Evolutionary conservation across 2,888 invertebrate species (phyloP).

Genomic region (Lepidocyrtinus sp.): DNA sequence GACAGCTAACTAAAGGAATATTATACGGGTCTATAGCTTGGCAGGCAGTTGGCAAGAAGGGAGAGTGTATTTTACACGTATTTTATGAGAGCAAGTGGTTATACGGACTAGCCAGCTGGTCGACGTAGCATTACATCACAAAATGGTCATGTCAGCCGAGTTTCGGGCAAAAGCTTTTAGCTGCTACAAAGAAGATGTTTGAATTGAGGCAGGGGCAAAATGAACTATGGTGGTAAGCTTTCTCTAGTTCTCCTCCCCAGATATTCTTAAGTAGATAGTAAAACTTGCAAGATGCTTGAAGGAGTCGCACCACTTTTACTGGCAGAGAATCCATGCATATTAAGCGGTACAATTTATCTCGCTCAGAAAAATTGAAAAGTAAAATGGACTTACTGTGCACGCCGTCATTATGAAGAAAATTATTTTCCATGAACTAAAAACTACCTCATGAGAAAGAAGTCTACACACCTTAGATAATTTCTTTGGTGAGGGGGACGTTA

Average conservation of each 20-base stretch:
- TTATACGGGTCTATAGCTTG: constrained; percentile 5
- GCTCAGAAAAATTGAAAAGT: not conserved
- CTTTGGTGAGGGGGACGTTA: too few relatives aligned
- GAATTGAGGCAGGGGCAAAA: constrained; percentile 1
- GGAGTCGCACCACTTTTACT: not conserved
- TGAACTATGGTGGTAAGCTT: not conserved
- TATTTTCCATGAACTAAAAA: not conserved
- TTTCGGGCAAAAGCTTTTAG: constrained; percentile 1
- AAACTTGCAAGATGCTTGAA: not conserved
- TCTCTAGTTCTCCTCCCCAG: not conserved
- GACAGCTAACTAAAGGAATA: not conserved
- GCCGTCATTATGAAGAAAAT: not conserved
- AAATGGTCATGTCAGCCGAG: constrained; percentile 47
- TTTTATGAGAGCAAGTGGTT: constrained; percentile 50
- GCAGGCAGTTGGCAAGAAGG: constrained; percentile 17
- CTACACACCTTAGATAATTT: too few relatives aligned
- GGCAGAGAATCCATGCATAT: not conserved
- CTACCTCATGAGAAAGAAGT: too few relatives aligned
- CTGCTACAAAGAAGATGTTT: not conserved
- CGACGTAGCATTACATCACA: constrained; percentile 46
- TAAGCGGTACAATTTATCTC: constrained; percentile 7
- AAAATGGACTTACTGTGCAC: constrained; percentile 3
- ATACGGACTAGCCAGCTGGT: constrained; percentile 54
- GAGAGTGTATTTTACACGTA: constrained; percentile 44
- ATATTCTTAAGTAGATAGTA: not conserved